Percentiles rank a stretch among this genome's conserved stretches.
Conservation (phyloP, 2,797 vertebrate genomes). For the Mergus octosetaceus region DNA sequence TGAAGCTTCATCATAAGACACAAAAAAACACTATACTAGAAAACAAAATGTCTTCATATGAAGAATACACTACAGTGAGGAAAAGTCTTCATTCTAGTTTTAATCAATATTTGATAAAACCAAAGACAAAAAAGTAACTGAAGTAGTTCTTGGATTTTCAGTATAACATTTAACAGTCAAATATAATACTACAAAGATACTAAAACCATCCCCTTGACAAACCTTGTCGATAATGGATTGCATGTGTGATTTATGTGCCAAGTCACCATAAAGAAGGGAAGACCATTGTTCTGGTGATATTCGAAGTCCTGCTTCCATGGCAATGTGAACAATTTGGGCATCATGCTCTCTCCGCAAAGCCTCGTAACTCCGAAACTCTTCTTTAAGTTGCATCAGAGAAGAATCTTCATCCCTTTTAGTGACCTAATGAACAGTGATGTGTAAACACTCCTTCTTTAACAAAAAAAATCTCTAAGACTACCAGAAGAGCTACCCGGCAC, state of each 20-base stretch:
- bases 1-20: conserved; percentile 92
- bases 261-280: conserved; percentile 93
- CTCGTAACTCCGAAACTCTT: conserved; percentile 95
- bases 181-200: neutral
- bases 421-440: conserved; percentile 77
- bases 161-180: neutral
- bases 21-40: neutral
- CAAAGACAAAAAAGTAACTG: neutral
- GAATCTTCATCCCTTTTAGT: conserved; percentile 98
- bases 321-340: conserved; percentile 96
- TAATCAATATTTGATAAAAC: neutral
- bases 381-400: conserved; percentile 96
- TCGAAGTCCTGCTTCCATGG: conserved; percentile 95
- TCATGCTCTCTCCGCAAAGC: conserved; percentile 94
- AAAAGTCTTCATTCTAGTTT: neutral
- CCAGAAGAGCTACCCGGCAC: neutral
- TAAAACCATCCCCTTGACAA: conserved; percentile 18
- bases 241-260: conserved; percentile 98
- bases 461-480: neutral
- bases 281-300: conserved; percentile 99
- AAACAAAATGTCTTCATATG: neutral
- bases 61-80: neutral
- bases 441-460: neutral
- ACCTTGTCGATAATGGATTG: conserved; percentile 98
- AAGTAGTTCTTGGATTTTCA: neutral